Percentiles rank a stretch among this genome's conserved stretches.
phyloP scores from a whole-genome alignment of 2,113 vertebrate species.

The Scomber japonicus region DNA sequence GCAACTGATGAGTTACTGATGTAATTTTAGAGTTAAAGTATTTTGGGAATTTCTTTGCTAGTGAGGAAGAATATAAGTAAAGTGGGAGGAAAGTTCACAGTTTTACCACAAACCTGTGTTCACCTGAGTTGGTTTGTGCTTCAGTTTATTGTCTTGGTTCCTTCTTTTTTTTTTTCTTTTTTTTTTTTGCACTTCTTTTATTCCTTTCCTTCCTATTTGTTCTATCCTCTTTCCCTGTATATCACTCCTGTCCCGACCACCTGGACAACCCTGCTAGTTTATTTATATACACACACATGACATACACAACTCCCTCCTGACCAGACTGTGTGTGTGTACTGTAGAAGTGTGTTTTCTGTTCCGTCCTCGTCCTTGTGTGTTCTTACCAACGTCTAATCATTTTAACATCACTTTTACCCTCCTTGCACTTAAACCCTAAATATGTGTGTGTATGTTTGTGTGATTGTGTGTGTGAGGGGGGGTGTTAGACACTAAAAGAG shows the following conservation, averaged over 20 bases:
- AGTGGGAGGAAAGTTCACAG: neutral
- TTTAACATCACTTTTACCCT: conserved; percentile 44
- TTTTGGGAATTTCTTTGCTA: neutral
- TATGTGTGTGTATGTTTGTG: conserved; percentile 27
- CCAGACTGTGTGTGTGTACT: conserved; percentile 28
- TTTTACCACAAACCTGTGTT: conserved; percentile 35
- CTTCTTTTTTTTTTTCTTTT: conserved; percentile 18
- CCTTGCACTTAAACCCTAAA: conserved; percentile 31
- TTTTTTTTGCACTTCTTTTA: conserved; percentile 22
- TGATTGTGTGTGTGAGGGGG: conserved; percentile 24
- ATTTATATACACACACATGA: neutral
- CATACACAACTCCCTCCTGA: conserved; percentile 33
- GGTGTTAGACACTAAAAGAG: neutral
- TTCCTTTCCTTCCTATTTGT: conserved; percentile 6
- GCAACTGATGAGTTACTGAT: neutral
- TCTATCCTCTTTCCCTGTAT: conserved; percentile 3
- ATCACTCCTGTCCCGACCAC: conserved; percentile 26
- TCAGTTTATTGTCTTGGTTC: conserved; percentile 43
- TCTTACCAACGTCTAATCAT: conserved; percentile 28
- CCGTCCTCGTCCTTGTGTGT: conserved; percentile 39
- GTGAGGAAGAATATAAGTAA: neutral
- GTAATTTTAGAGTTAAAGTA: neutral
- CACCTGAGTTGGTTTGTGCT: conserved; percentile 41
- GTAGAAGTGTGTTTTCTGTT: conserved; percentile 32
- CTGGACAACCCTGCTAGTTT: conserved; percentile 21